Percentiles rank a stretch among this genome's conserved stretches.
phyloP scores from a whole-genome alignment of 2,888 invertebrate genomes.

The Thera obeliscata region DNA sequence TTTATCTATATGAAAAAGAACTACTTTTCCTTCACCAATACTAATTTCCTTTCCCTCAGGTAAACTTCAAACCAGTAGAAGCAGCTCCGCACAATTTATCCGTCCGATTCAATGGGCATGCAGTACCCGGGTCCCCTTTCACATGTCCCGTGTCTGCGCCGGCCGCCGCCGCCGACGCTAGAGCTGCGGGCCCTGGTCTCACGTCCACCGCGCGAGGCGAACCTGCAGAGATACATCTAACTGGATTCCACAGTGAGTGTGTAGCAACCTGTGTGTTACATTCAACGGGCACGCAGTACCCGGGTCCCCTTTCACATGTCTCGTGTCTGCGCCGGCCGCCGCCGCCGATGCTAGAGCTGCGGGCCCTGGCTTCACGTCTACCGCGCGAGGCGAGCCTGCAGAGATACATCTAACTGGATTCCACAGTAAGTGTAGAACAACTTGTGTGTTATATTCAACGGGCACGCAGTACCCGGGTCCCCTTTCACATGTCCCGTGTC shows the following conservation, averaged over 20 bases:
- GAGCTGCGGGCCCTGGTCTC: slow-evolving; percentile 74
- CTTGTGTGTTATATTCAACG: too few relatives aligned
- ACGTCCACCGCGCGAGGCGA: slow-evolving; percentile 71
- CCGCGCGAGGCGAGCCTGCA: slow-evolving; percentile 69
- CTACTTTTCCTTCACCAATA: too few relatives aligned
- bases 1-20: too few relatives aligned
- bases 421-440: slow-evolving; percentile 58
- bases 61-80: slow-evolving; percentile 98
- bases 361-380: slow-evolving; percentile 72
- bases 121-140: slow-evolving; percentile 96
- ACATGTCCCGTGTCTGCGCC: slow-evolving; percentile 90
- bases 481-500: slow-evolving; percentile 96
- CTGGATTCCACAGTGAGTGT: slow-evolving; percentile 73
- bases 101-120: slow-evolving; percentile 91
- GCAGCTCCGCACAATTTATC: slow-evolving; percentile 95
- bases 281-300: slow-evolving; percentile 85
- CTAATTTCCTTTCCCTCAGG: slow-evolving; percentile 65
- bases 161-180: slow-evolving; percentile 72
- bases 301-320: slow-evolving; percentile 97
- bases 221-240: slow-evolving; percentile 74
- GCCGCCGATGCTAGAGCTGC: slow-evolving; percentile 74
- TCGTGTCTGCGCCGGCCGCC: slow-evolving; percentile 85
- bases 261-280: too few relatives aligned
- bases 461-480: slow-evolving; percentile 91
- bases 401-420: slow-evolving; percentile 79